Evolutionary conservation across 2,113 vertebrate species (phyloP).

Genomic region (Oxygymnocypris stewartii): DNA sequence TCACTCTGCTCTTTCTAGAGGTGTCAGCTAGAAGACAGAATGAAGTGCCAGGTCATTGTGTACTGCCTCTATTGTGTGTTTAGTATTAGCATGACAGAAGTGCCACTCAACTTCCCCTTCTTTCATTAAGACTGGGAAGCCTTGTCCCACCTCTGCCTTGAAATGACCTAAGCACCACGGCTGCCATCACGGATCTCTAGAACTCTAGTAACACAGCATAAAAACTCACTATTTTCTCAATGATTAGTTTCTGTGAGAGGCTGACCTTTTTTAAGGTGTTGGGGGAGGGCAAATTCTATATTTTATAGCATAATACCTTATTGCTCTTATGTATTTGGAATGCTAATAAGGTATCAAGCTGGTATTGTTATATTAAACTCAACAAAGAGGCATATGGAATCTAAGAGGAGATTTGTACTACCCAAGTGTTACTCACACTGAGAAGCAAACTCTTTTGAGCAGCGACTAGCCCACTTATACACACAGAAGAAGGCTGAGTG

Average conservation of each 20-base stretch:
- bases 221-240: slow-evolving; percentile 57
- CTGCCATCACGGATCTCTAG: slow-evolving; percentile 90
- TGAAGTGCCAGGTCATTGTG: slow-evolving; percentile 93
- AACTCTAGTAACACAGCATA: slow-evolving; percentile 83
- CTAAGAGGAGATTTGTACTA: slow-evolving; percentile 15
- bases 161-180: slow-evolving; percentile 77
- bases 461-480: slow-evolving; percentile 37
- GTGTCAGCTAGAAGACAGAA: slow-evolving; percentile 67
- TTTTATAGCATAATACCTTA: not conserved
- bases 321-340: not conserved
- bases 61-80: slow-evolving; percentile 84
- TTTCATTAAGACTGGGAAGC: slow-evolving; percentile 88
- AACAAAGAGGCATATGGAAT: not conserved
- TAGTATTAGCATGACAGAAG: slow-evolving; percentile 94
- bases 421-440: slow-evolving; percentile 18
- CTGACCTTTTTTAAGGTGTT: not conserved
- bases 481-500: slow-evolving; percentile 28
- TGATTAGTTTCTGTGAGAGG: not conserved
- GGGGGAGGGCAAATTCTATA: not conserved
- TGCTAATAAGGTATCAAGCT: not conserved
- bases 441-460: slow-evolving; percentile 27
- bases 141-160: slow-evolving; percentile 75
- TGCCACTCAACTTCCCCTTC: slow-evolving; percentile 93
- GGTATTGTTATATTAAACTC: slow-evolving; percentile 14
- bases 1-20: slow-evolving; percentile 32